Base-by-base conservation (phyloP, 2,888 invertebrate genomes). In the Oscheius sp. region DNA sequence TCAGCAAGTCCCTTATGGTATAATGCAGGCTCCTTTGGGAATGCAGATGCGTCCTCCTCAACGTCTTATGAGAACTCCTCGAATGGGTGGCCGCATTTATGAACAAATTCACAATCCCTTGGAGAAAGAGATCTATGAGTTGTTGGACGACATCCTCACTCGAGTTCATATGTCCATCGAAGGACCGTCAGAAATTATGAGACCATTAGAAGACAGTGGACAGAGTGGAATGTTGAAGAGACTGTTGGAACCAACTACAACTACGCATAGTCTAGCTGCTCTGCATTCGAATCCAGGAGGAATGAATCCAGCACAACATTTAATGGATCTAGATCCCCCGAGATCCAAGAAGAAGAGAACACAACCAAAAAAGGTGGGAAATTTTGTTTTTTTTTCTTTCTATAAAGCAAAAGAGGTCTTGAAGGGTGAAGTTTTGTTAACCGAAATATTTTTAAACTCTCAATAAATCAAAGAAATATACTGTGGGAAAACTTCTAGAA, bases 341-440 rank as follows among this genome's bases (percentile, higher is more conserved):
- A 77, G 75, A 51, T 70, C 75, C n/a, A 84, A 84, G 70, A 81
- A 82, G 76, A 82, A 81, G 70, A 66, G 82, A 36, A 73, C 73
- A 12, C 56, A 68, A 22, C 78, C 74, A 63, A 81, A 82, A 67
- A 81, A 82, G 67, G 66, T 71, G 12, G 22, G n/a, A n/a, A n/a
- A 59, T 3, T 26, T n/a, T 51, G 8, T 24, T 51, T n/a, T n/a
- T n/a, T n/a, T n/a, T n/a, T n/a, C n/a, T n/a, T n/a, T n/a, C n/a
- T n/a, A n/a, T n/a, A n/a, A n/a, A n/a, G n/a, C n/a, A n/a, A n/a
- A n/a, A n/a, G n/a, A n/a, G n/a, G n/a, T n/a, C n/a, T n/a, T n/a
- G n/a, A n/a, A n/a, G n/a, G n/a, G n/a, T n/a, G n/a, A n/a, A n/a
- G n/a, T n/a, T n/a, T n/a, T n/a, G n/a, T n/a, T n/a, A n/a, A n/a